Evolutionary conservation across 2,113 vertebrate species (phyloP).

Genomic region (Neotoma lepida): DNA sequence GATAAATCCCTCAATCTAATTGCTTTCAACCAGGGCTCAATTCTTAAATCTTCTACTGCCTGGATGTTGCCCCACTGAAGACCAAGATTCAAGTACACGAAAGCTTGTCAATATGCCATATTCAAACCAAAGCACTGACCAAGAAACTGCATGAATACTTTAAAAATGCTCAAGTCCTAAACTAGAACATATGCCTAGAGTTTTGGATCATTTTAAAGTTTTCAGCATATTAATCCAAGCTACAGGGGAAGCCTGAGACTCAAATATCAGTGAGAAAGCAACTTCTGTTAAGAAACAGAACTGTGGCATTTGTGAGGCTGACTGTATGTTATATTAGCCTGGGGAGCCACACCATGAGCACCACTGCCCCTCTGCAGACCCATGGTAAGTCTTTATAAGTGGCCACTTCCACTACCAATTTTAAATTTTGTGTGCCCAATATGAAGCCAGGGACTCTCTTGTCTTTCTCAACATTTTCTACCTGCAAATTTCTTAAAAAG

Average conservation of each 20-base stretch:
- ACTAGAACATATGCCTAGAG: neutral
- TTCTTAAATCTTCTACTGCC: neutral
- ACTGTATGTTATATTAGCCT: neutral
- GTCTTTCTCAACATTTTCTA: neutral
- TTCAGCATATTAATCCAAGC: slow-evolving; percentile 20
- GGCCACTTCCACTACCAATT: neutral
- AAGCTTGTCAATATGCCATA: neutral
- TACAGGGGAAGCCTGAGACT: neutral
- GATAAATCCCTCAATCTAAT: neutral
- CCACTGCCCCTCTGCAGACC: neutral
- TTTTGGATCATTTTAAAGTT: slow-evolving; percentile 11
- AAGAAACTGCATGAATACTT: neutral
- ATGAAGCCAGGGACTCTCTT: neutral
- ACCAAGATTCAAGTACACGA: neutral
- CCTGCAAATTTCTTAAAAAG: neutral
- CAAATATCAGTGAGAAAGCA: slow-evolving; percentile 12
- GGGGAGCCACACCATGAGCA: rapidly evolving
- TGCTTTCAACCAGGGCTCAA: neutral
- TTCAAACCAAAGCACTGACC: neutral
- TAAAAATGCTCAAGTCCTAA: neutral
- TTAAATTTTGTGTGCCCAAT: neutral
- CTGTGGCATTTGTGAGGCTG: neutral
- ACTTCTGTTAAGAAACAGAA: neutral
- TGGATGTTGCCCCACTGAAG: too few species aligned
- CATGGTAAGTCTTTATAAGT: neutral